Conservation (phyloP, 2,888 invertebrate species). For the Lordiphosa fenestrarum region DNA sequence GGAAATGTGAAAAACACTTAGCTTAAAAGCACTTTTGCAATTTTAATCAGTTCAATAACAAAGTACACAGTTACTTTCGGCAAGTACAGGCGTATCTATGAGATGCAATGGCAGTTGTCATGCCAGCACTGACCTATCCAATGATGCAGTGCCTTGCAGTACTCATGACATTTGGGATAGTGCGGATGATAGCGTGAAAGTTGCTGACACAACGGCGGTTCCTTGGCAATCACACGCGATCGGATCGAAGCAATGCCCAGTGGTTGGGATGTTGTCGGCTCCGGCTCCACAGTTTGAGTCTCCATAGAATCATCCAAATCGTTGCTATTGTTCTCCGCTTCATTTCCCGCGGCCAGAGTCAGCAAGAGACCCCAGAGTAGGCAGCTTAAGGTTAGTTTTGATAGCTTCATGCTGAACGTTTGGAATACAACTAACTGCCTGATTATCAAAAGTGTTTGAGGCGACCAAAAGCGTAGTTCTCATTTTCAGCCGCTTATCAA, state of each 20-base stretch:
- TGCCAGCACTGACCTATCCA: conserved; percentile 78
- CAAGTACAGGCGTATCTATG: conserved; percentile 35
- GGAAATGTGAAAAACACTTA: no score
- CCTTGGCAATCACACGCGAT: conserved; percentile 73
- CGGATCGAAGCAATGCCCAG: conserved; percentile 69
- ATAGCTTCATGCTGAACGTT: conserved; percentile 7
- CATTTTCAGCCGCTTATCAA: conserved; percentile 21
- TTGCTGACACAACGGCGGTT: conserved; percentile 68
- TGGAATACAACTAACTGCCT: conserved; percentile 6
- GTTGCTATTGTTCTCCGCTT: not conserved
- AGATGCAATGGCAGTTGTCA: conserved; percentile 76
- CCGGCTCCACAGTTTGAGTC: conserved; percentile 1
- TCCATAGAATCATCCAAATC: conserved; percentile 17
- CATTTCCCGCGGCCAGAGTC: conserved; percentile 4
- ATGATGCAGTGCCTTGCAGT: conserved; percentile 74
- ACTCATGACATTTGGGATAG: conserved; percentile 74
- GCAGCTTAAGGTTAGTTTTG: not conserved
- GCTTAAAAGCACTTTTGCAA: no score
- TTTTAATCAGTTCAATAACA: no score
- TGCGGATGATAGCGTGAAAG: conserved; percentile 75
- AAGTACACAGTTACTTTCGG: no score
- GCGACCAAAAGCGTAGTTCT: conserved; percentile 5
- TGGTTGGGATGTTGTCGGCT: conserved; percentile 16
- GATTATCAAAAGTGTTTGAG: conserved; percentile 2
- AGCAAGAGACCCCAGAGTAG: not conserved